phyloP scores from a whole-genome alignment of 2,888 invertebrate species.

The Drosophila pegasa region DNA sequence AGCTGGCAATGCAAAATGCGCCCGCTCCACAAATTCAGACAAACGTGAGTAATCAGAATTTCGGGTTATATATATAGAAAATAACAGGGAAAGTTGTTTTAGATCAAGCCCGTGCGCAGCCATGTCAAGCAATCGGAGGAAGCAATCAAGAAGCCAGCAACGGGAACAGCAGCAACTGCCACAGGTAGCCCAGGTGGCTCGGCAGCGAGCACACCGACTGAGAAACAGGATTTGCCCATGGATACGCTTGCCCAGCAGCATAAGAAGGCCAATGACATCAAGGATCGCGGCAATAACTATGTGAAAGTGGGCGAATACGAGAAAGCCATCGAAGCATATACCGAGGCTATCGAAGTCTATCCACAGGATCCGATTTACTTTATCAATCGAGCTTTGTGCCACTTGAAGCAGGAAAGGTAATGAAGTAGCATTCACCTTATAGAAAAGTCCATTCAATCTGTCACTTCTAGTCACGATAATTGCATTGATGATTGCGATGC shows the following conservation, averaged over 20 bases:
- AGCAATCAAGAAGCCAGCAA: constrained; percentile 3
- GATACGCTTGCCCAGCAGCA: constrained; percentile 68
- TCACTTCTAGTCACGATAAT: constrained; percentile 64
- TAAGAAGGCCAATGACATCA: constrained; percentile 79
- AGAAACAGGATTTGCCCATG: constrained; percentile 68
- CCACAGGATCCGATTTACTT: constrained; percentile 92
- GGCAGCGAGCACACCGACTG: constrained; percentile 62
- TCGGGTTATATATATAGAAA: neutral
- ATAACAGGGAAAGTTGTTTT: neutral
- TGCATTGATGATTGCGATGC: constrained; percentile 90
- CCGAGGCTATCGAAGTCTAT: constrained; percentile 93
- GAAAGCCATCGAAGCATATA: constrained; percentile 94
- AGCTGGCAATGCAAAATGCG: constrained; percentile 68
- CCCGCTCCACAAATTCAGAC: constrained; percentile 41
- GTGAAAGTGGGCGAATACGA: constrained; percentile 92
- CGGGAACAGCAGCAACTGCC: neutral
- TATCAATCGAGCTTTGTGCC: constrained; percentile 95
- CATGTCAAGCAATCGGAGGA: constrained; percentile 34
- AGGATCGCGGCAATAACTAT: constrained; percentile 90
- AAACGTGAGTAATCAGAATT: constrained; percentile 44
- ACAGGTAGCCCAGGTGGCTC: constrained; percentile 42
- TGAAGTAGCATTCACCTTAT: no score
- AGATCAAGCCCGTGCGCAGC: constrained; percentile 70
- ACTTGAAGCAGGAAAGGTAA: constrained; percentile 92
- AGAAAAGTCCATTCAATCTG: neutral